Conservation (phyloP, 2,113 vertebrate species). For the Phyllostomus hastatus region DNA sequence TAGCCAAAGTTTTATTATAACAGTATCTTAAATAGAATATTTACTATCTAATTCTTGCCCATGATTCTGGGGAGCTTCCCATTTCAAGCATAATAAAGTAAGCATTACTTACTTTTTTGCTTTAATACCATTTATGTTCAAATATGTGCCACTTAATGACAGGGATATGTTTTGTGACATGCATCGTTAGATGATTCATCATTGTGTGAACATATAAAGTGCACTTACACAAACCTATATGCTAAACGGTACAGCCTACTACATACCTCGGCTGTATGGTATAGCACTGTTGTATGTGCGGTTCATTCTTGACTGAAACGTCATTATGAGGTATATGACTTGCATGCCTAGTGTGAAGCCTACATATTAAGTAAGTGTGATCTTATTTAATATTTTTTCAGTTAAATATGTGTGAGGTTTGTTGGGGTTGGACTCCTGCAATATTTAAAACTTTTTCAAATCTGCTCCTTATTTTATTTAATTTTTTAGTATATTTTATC, state of each 20-base stretch:
- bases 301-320: not conserved
- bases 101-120: not conserved
- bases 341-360: not conserved
- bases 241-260: not conserved
- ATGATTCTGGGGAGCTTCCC: not conserved
- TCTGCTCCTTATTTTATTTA: not conserved
- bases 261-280: too few relatives aligned
- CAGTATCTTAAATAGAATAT: not conserved
- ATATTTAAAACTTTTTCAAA: conserved; percentile 12
- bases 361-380: not conserved
- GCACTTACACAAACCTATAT: not conserved
- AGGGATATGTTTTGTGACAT: not conserved
- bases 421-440: not conserved
- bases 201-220: not conserved
- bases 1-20: not conserved
- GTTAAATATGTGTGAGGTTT: not conserved
- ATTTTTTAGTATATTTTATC: too few relatives aligned
- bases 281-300: not conserved
- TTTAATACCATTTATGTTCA: not conserved
- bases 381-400: not conserved
- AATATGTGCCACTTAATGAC: not conserved
- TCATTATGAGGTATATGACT: not conserved
- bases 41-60: not conserved
- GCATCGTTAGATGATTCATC: not conserved
- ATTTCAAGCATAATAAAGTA: not conserved